phyloP scores from a whole-genome alignment of 2,888 invertebrate genomes.

The Elmis aenea region DNA sequence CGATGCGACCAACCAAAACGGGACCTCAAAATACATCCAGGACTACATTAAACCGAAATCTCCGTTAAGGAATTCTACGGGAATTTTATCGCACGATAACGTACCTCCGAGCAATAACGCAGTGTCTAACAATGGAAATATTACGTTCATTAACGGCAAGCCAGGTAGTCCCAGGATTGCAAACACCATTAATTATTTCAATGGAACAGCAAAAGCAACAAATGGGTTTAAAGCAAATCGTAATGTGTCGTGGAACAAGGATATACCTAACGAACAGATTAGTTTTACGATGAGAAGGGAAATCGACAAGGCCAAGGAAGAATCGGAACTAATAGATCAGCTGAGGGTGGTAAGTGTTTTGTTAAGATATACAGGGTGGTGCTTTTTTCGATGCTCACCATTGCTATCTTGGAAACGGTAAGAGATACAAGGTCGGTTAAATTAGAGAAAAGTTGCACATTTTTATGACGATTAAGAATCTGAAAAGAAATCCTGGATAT shows the following conservation, averaged over 20 bases:
- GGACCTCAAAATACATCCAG: constrained; percentile 33
- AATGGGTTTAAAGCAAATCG: constrained; percentile 38
- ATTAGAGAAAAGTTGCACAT: too few species aligned
- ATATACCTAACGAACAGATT: constrained; percentile 66
- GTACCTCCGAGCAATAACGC: constrained; percentile 43
- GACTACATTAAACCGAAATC: constrained; percentile 63
- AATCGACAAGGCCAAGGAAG: constrained; percentile 86
- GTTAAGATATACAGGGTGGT: too few species aligned
- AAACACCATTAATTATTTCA: constrained; percentile 56
- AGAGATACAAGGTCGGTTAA: too few species aligned
- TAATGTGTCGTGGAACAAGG: constrained; percentile 70
- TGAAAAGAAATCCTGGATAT: too few species aligned
- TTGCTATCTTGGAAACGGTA: too few species aligned
- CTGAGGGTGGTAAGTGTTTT: constrained; percentile 66
- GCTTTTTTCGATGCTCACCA: too few species aligned
- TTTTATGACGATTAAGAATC: too few species aligned
- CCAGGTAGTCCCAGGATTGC: constrained; percentile 49
- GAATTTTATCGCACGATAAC: constrained; percentile 57
- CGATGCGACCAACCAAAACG: constrained; percentile 43
- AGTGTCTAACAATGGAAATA: constrained; percentile 46
- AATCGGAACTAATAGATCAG: constrained; percentile 78
- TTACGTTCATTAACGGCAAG: constrained; percentile 38
- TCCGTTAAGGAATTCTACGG: constrained; percentile 58
- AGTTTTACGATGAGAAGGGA: constrained; percentile 90
- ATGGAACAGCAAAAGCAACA: constrained; percentile 51